Conservation (phyloP, 2,797 vertebrate species). For the Calcarius lapponicus region DNA sequence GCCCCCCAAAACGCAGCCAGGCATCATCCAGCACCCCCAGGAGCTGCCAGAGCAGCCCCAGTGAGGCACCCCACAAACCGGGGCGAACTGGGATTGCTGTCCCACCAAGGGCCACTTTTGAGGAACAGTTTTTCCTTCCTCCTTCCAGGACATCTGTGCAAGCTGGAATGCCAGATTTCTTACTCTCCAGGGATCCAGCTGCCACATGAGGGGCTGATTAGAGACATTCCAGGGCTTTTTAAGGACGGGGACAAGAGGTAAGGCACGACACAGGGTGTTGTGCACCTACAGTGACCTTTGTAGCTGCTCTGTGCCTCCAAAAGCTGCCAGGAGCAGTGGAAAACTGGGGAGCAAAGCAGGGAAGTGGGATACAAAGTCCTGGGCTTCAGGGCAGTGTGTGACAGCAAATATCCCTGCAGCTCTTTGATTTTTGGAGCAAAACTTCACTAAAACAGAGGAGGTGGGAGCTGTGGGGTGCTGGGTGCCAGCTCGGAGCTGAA, state of each 20-base stretch:
- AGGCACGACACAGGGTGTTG: fast-evolving
- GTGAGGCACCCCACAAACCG: fast-evolving
- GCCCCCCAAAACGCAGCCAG: not conserved
- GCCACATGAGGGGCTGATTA: not conserved
- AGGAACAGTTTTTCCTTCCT: not conserved
- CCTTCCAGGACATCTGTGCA: not conserved
- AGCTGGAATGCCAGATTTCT: not conserved
- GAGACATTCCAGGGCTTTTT: not conserved
- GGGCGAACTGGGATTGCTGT: not conserved
- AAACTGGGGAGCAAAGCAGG: not conserved
- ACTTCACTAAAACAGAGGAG: not conserved
- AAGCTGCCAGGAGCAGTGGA: not conserved
- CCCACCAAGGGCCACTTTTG: not conserved
- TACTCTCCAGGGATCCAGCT: not conserved
- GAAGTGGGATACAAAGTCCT: not conserved
- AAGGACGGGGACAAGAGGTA: not conserved
- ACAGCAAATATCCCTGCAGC: not conserved
- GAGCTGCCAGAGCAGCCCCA: not conserved
- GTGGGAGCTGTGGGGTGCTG: not conserved
- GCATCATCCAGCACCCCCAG: fast-evolving
- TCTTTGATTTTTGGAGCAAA: not conserved
- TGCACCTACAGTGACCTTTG: not conserved
- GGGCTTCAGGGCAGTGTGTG: not conserved
- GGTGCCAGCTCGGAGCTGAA: not conserved
- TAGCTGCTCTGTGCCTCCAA: not conserved